phyloP scores from a whole-genome alignment of 2,797 vertebrate species.

The Ctenopoma multispine region DNA sequence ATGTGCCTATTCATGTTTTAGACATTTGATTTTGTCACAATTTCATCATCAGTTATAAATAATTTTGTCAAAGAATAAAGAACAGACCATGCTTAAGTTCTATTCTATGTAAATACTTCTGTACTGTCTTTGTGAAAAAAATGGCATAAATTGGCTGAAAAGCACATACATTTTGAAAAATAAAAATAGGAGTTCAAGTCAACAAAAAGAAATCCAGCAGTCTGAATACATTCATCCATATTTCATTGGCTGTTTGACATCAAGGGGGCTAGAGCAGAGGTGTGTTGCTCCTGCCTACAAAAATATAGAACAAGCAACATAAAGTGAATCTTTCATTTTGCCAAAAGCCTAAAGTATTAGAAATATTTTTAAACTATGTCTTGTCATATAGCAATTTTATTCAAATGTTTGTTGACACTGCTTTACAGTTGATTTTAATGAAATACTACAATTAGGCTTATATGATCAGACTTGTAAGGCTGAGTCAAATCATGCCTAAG shows the following conservation, averaged over 20 bases:
- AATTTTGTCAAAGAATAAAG: conserved; percentile 57
- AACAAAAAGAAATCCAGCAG: conserved; percentile 57
- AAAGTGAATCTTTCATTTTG: conserved; percentile 6
- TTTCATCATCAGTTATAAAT: no score
- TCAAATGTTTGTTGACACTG: conserved; percentile 28
- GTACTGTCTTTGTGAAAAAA: conserved; percentile 47
- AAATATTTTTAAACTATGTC: conserved; percentile 17
- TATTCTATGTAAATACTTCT: conserved; percentile 68
- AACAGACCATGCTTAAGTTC: conserved; percentile 62
- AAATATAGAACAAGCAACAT: conserved; percentile 8
- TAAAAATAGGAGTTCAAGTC: conserved; percentile 62
- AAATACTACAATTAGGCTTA: conserved; percentile 43
- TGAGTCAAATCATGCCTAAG: conserved; percentile 51
- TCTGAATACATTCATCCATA: conserved; percentile 51
- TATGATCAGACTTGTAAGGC: conserved; percentile 46
- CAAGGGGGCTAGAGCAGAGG: conserved; percentile 2
- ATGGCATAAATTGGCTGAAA: conserved; percentile 29
- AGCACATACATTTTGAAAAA: conserved; percentile 15
- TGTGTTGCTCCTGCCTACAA: conserved; percentile 6
- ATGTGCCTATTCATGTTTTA: conserved; percentile 27
- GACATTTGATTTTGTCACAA: conserved; percentile 25
- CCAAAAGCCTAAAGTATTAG: background rate
- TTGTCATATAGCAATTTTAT: conserved; percentile 2
- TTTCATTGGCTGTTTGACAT: conserved; percentile 52
- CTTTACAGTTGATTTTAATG: conserved; percentile 15